Percentiles rank a stretch among this genome's conserved stretches.
These are phyloP conservation scores for Drosophila hydei DNA, from an alignment of 1,140 invertebrate species.

Conservation along the genomic window DNA sequence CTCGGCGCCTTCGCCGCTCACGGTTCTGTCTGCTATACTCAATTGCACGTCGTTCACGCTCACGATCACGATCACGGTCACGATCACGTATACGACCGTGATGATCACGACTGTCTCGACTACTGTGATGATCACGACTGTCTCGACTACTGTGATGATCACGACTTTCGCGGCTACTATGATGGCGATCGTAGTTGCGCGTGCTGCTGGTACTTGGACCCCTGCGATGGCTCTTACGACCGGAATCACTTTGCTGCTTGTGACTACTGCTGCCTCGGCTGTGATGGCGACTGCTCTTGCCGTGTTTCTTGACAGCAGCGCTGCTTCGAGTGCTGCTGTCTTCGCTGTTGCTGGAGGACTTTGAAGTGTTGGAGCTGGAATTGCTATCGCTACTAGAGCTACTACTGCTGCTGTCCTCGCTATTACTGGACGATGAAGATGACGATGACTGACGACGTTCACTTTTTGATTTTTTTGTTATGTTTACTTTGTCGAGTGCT, in stretches of 20 bases:
- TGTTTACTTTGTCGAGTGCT: conserved; percentile 60
- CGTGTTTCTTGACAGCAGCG: conserved; percentile 16
- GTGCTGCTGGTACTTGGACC: conserved; percentile 9
- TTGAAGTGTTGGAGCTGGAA: conserved; percentile 48
- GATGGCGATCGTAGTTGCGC: conserved; percentile 18
- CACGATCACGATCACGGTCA: conserved; percentile 37
- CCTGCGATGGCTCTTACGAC: conserved; percentile 11
- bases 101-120: conserved; percentile 10
- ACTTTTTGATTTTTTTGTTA: conserved; percentile 50
- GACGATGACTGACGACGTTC: conserved; percentile 46
- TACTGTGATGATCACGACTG: conserved; percentile 13
- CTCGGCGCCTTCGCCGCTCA: conserved; percentile 19
- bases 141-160: conserved; percentile 4
- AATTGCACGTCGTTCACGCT: conserved; percentile 20
- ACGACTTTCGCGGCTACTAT: conserved; percentile 6
- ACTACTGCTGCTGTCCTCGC: conserved; percentile 33
- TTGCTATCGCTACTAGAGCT: conserved; percentile 48
- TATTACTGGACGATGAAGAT: conserved; percentile 55
- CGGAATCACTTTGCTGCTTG: conserved; percentile 20
- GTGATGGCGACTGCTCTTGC: background rate
- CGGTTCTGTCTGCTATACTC: conserved; percentile 23
- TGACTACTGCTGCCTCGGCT: conserved; percentile 9
- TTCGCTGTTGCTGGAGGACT: conserved; percentile 46
- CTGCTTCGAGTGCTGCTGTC: conserved; percentile 39
- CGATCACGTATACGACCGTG: too few relatives aligned